These are phyloP conservation scores for Serrognathus titanus DNA, from an alignment of 2,888 invertebrate species.

Conservation along the genomic window DNA sequence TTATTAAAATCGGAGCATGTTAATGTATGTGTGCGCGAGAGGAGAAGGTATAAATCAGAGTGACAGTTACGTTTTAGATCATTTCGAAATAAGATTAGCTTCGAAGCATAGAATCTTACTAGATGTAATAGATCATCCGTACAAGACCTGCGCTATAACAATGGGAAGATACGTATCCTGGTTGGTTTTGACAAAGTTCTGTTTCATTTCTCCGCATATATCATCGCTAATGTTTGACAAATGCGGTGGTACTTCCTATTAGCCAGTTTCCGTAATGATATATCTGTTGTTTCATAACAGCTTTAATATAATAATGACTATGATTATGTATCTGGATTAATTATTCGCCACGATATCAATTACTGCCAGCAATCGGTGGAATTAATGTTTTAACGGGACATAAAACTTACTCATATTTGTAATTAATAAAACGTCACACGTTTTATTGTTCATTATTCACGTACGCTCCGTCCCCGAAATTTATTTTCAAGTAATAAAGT, in stretches of 20 bases:
- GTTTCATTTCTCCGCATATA: not conserved
- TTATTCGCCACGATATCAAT: conserved; percentile 22
- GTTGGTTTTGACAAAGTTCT: not conserved
- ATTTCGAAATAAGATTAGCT: no score
- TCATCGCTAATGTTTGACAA: conserved; percentile 14
- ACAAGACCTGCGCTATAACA: no score
- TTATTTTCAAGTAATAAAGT: conserved; percentile 8
- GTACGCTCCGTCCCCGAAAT: not conserved
- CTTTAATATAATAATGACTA: conserved; percentile 5
- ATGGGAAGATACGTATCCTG: no score
- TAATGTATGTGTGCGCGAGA: no score
- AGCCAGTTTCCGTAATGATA: conserved; percentile 16
- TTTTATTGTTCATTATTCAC: conserved; percentile 8
- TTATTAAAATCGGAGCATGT: no score
- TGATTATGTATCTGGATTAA: conserved; percentile 18
- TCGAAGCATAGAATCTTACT: no score
- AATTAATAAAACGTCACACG: conserved; percentile 10
- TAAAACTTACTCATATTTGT: conserved; percentile 11
- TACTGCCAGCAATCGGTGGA: conserved; percentile 14
- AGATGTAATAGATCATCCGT: no score
- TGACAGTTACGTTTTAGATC: no score
- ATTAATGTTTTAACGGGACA: conserved; percentile 12
- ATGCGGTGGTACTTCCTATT: conserved; percentile 14
- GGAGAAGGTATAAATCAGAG: no score
- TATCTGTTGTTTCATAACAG: conserved; percentile 13